These are phyloP conservation scores for Conus betulinus DNA, from an alignment of 1,140 invertebrate genomes.

Conservation along the genomic window DNA sequence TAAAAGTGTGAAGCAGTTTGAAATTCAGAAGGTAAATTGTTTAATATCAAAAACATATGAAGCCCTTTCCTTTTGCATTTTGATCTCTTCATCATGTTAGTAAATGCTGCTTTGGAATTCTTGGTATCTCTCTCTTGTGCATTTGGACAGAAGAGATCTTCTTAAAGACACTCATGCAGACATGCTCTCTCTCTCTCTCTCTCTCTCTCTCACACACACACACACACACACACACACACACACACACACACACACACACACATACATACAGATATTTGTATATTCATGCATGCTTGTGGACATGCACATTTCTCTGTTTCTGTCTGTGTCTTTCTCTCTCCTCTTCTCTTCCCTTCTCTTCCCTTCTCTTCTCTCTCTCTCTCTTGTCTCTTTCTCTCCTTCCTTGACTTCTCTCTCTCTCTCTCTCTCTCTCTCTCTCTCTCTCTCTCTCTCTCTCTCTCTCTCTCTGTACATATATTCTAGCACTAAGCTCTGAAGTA, in stretches of 20 bases:
- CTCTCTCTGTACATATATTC: background rate
- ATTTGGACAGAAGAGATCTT: too few species aligned
- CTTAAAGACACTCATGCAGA: too few species aligned
- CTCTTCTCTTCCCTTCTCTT: too few species aligned
- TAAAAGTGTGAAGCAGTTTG: background rate
- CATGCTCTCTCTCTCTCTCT: too few species aligned
- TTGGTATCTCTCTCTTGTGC: too few species aligned
- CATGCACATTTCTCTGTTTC: too few species aligned
- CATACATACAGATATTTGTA: background rate
- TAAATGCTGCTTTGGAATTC: too few species aligned
- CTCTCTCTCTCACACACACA: background rate
- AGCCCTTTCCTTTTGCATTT: too few species aligned
- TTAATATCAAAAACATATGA: background rate
- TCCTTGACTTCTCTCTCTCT: background rate
- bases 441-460: background rate
- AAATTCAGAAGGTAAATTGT: background rate
- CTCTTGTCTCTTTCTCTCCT: too few species aligned
- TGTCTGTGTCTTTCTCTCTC: too few species aligned
- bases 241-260: background rate
- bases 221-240: background rate
- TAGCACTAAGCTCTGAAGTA: background rate
- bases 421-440: slow-evolving; percentile 5
- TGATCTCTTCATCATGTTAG: background rate
- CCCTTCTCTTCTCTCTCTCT: too few species aligned
- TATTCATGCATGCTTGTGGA: background rate